Evolutionary conservation across 2,797 vertebrate genomes (phyloP).

Genomic region (Etheostoma perlongum): DNA sequence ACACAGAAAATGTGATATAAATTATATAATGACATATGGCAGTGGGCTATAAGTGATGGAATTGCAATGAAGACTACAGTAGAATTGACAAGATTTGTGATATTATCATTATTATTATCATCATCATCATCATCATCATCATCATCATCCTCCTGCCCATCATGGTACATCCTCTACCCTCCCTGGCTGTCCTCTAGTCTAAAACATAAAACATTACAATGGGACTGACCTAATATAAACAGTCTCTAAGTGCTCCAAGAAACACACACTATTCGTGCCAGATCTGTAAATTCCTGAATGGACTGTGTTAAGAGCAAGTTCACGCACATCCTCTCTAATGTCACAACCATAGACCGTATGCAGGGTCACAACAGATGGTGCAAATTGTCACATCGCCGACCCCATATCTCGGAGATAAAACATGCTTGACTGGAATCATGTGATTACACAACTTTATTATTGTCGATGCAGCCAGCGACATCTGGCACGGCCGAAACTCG

Average conservation of each 20-base stretch:
- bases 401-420: constrained; percentile 27
- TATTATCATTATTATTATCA: neutral
- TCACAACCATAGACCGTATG: neutral
- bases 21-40: neutral
- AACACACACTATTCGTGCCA: constrained; percentile 18
- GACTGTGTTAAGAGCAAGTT: constrained; percentile 19
- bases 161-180: neutral
- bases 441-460: constrained; percentile 52
- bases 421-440: constrained; percentile 39
- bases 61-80: neutral
- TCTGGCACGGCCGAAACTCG: constrained; percentile 15
- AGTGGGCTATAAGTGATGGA: neutral
- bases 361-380: constrained; percentile 23
- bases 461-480: constrained; percentile 8
- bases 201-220: constrained; percentile 38
- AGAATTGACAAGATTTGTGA: neutral
- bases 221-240: constrained; percentile 37
- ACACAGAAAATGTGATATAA: neutral
- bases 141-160: neutral
- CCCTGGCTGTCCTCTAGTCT: neutral
- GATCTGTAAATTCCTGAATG: constrained; percentile 38
- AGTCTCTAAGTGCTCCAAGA: constrained; percentile 37
- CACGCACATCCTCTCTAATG: constrained; percentile 33
- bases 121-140: neutral
- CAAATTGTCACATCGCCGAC: constrained; percentile 52